phyloP scores from a whole-genome alignment of 37 sponge, comb jelly and placozoan genomes.

The Petrosia ficiformis region DNA sequence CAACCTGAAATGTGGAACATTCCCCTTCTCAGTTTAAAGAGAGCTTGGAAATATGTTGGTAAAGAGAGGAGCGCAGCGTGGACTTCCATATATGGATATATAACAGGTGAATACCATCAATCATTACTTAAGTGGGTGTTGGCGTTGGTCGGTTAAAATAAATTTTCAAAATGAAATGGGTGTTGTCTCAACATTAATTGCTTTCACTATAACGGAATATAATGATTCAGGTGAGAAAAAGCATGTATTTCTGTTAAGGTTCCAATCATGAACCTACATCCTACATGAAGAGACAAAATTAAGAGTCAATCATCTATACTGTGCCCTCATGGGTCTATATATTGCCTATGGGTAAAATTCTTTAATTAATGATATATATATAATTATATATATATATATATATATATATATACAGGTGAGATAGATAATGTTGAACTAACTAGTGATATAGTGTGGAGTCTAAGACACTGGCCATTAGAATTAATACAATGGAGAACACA shows the following conservation, averaged over 20 bases:
- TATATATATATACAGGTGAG: background rate
- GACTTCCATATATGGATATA: conserved; percentile 61
- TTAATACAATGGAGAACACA: conserved; percentile 61
- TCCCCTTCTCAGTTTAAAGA: conserved; percentile 40
- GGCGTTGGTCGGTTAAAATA: too few species aligned
- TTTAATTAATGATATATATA: too few species aligned
- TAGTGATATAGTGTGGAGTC: conserved; percentile 70
- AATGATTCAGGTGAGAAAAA: too few species aligned
- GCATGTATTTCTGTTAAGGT: too few species aligned
- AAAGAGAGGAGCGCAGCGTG: conserved; percentile 64
- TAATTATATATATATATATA: too few species aligned
- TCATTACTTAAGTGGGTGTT: too few species aligned
- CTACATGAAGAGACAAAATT: too few species aligned
- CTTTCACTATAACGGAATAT: too few species aligned
- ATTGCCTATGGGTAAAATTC: background rate
- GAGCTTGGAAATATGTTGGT: conserved; percentile 46
- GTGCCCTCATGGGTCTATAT: background rate
- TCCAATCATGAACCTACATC: too few species aligned
- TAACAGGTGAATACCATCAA: too few species aligned
- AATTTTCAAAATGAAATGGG: too few species aligned
- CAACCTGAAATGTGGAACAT: background rate
- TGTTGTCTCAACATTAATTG: too few species aligned
- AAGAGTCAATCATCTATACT: background rate
- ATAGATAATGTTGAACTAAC: conserved; percentile 22
- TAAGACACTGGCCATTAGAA: conserved; percentile 81